Conservation (phyloP, 92 coral and sea anemone genomes). For the Hydrozoanthus gracilis region DNA sequence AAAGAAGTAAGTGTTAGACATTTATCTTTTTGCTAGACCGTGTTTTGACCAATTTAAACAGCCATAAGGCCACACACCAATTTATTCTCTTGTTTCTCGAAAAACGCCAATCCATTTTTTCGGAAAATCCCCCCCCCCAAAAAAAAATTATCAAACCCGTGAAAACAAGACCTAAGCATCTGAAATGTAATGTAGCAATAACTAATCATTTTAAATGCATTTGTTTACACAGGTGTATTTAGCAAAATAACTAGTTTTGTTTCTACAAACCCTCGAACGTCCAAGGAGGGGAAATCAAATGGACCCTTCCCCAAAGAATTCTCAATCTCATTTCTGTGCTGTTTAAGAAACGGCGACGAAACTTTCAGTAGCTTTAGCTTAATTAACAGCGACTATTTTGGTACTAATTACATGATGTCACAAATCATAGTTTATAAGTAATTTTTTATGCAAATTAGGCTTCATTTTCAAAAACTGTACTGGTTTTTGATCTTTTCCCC, state of each 20-base stretch:
- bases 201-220: slow-evolving; percentile 1
- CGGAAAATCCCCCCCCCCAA: no score
- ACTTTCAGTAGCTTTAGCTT: slow-evolving; percentile 5
- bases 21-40: neutral
- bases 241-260: neutral
- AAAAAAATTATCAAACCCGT: no score
- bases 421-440: neutral
- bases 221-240: slow-evolving; percentile 4
- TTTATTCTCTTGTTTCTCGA: no score
- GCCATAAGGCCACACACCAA: no score
- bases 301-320: neutral
- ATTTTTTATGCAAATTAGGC: slow-evolving; percentile 6
- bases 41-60: no score
- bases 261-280: slow-evolving; percentile 3
- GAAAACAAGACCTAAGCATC: neutral
- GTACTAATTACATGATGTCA: neutral
- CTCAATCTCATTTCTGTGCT: slow-evolving; percentile 7
- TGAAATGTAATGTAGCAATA: neutral
- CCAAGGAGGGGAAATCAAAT: neutral
- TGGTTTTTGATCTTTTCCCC: neutral
- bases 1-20: neutral
- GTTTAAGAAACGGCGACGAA: slow-evolving; percentile 2
- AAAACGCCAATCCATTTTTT: no score
- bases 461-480: neutral
- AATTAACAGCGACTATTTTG: neutral